Conservation (phyloP, 2,113 vertebrate species). For the Heterochromis multidens region DNA sequence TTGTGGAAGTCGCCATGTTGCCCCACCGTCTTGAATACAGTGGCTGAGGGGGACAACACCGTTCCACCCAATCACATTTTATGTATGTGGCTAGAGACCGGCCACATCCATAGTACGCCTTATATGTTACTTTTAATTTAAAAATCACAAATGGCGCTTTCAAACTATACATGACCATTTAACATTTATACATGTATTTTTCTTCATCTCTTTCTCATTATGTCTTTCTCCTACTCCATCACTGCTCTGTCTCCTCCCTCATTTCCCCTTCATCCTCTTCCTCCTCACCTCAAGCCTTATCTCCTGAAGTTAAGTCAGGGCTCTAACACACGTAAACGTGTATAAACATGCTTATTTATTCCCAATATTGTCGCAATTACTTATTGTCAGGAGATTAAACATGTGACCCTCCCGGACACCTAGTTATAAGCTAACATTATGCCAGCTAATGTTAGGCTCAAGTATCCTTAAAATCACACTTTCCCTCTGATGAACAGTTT, state of each 20-base stretch:
- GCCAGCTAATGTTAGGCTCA: not conserved
- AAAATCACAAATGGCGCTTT: not conserved
- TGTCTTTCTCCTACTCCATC: not conserved
- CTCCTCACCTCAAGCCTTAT: not conserved
- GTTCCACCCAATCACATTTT: not conserved
- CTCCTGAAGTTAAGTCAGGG: not conserved
- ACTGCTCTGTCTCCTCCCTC: not conserved
- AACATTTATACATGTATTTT: not conserved
- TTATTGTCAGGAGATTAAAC: not conserved
- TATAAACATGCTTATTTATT: not conserved
- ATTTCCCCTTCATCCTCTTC: not conserved
- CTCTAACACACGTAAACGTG: not conserved
- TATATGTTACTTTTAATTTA: too few relatives aligned
- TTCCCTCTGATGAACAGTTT: not conserved
- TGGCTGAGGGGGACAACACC: not conserved
- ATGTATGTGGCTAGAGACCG: too few relatives aligned
- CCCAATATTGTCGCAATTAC: not conserved
- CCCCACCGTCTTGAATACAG: not conserved
- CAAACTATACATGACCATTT: not conserved
- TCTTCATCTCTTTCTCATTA: not conserved
- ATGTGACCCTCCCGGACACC: not conserved
- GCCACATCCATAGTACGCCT: too few relatives aligned
- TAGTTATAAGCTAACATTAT: not conserved
- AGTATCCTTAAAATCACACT: not conserved
- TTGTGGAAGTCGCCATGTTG: not conserved